phyloP scores from a whole-genome alignment of 2,888 invertebrate genomes.

The Opisthograptis luteolata region DNA sequence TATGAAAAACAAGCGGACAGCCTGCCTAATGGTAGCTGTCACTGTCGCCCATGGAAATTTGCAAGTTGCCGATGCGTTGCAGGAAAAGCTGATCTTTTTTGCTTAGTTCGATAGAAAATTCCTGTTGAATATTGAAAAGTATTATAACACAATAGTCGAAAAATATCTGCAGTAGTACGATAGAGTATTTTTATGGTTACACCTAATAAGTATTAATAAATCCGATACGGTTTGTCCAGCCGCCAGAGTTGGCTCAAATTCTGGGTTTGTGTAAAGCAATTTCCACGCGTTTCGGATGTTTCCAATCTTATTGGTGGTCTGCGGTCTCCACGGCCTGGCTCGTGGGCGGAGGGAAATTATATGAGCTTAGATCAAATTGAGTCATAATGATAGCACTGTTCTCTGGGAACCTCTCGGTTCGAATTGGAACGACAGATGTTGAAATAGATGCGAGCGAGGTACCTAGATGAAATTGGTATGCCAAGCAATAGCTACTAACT shows the following conservation, averaged over 20 bases:
- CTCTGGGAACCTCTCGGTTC: slow-evolving; percentile 21
- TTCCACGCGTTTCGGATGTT: slow-evolving; percentile 41
- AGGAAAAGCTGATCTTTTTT: no score
- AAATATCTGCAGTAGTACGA: no score
- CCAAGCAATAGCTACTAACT: no score
- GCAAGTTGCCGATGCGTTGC: no score
- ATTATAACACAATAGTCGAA: no score
- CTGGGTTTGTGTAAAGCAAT: slow-evolving; percentile 44
- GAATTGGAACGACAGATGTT: slow-evolving; percentile 6
- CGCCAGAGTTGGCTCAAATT: slow-evolving; percentile 3
- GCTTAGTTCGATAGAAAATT: no score
- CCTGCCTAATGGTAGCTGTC: no score
- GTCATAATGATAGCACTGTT: slow-evolving; percentile 37
- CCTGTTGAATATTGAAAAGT: no score
- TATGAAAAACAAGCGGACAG: no score
- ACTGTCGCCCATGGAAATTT: no score
- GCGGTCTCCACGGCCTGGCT: slow-evolving; percentile 6
- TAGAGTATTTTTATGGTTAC: no score
- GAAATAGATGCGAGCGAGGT: slow-evolving; percentile 20
- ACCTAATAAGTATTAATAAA: not conserved
- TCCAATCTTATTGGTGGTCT: slow-evolving; percentile 37
- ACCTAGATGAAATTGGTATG: not conserved
- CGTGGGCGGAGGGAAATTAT: slow-evolving; percentile 31
- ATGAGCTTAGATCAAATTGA: slow-evolving; percentile 34
- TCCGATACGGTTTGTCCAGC: not conserved